Base-by-base conservation (phyloP, 2,113 vertebrate genomes). In the Seriola dumerili region DNA sequence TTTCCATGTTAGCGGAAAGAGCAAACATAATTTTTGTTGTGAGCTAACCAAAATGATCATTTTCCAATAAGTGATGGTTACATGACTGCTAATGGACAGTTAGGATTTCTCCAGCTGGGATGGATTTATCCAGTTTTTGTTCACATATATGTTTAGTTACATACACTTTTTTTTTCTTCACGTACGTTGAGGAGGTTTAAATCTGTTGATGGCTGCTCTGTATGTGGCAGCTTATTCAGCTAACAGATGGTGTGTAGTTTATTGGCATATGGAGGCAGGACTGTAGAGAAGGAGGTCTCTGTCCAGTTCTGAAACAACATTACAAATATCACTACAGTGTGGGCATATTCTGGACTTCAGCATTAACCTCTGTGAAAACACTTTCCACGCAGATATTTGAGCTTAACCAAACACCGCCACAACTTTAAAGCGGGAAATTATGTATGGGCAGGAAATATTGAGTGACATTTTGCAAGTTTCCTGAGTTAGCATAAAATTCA, bases 401-500 rank as follows among this genome's bases (percentile, higher is more conserved):
- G 85, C 92, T 81, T 86, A 94, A 92, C 75, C 44, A 95, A 95
- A 92, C 42, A 94, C 71, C 62, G 34, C 44, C 63, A 42, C 89
- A 67, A 78, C 80, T 81, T 87, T 90, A 88, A 83, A 81, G 76
- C 76, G 75, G 59, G 64, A 86, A 83, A 85, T 92, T 87, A 85
- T 58, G 76, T 25, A 88, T n/a, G 78, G 83, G 76, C 86, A 81
- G 91, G 93, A 94, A 94, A 91, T 89, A 89, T 89, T 88, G 70
- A 85, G 83, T 88, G 90, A 81, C 90, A 83, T 67, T 88, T 90
- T 84, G 86, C 64, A 80, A 82, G 87, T 85, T 88, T 92, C 90
- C 87, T 66, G 84, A 90, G 89, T 87, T 88, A 73, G 87, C 80
- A 68, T 85, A 87, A 92, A 91, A 89, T 67, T 61, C 38, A 42